A percentile compares a stretch with the other conserved stretches of the same genome.
phyloP scores from a whole-genome alignment of 2,797 vertebrate genomes.

The Capromys pilorides region DNA sequence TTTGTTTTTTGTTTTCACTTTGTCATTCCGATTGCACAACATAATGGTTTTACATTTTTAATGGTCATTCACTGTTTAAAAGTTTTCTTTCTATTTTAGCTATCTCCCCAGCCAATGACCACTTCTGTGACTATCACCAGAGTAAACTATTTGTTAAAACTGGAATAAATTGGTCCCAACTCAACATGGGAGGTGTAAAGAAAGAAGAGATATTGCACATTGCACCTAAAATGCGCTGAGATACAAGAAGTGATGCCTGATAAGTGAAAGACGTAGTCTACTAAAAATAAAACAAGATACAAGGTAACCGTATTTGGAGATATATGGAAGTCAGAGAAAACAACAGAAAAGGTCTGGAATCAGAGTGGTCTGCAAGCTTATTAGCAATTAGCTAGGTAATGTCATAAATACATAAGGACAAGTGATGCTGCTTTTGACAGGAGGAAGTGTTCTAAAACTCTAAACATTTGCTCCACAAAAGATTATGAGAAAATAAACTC shows the following conservation, averaged over 20 bases:
- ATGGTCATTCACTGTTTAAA: not conserved
- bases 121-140: not conserved
- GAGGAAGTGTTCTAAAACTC: not conserved
- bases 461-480: slow-evolving; percentile 3
- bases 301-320: not conserved
- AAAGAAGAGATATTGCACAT: not conserved
- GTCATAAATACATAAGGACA: not conserved
- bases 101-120: not conserved
- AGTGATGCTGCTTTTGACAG: not conserved
- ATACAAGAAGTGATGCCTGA: not conserved
- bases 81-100: slow-evolving; percentile 7
- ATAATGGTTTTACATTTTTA: not conserved
- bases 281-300: not conserved
- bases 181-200: not conserved
- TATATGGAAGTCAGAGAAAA: not conserved
- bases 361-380: not conserved
- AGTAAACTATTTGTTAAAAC: slow-evolving; percentile 7
- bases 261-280: not conserved
- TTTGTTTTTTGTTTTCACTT: not conserved
- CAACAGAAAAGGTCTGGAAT: not conserved
- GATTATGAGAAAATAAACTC: slow-evolving; percentile 9
- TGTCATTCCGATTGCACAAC: not conserved
- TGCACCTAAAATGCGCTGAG: not conserved
- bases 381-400: not conserved
- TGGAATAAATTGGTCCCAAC: not conserved